Conservation (phyloP, 2,113 vertebrate genomes). For the Casuarius casuarius region DNA sequence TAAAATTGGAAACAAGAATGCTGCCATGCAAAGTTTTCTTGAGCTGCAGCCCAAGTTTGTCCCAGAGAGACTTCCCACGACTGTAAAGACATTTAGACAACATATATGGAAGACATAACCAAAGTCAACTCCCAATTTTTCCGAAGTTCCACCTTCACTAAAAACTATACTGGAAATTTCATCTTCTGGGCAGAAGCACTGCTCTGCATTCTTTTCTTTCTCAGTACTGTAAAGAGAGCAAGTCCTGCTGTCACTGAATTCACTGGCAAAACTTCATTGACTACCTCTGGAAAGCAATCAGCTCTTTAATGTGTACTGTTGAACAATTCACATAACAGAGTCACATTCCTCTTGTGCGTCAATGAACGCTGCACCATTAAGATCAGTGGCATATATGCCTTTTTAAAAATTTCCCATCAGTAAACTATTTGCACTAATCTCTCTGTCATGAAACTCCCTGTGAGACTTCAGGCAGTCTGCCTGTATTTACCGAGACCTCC, state of each 20-base stretch:
- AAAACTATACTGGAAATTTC: rapidly evolving
- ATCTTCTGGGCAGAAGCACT: not conserved
- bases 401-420: not conserved
- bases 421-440: not conserved
- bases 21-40: not conserved
- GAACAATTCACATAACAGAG: not conserved
- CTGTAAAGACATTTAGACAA: not conserved
- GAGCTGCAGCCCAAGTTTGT: not conserved
- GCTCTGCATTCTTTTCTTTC: not conserved
- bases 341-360: rapidly evolving
- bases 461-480: not conserved
- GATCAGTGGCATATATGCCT: not conserved
- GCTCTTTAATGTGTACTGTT: not conserved
- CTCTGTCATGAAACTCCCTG: not conserved
- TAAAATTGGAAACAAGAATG: not conserved
- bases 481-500: not conserved
- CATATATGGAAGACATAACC: not conserved
- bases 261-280: not conserved
- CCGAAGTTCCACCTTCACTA: not conserved
- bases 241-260: not conserved
- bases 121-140: not conserved
- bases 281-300: not conserved
- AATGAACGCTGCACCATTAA: not conserved
- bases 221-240: not conserved
- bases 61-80: too few species aligned